phyloP scores from a whole-genome alignment of 2,113 vertebrate genomes.

The Cyanistes caeruleus region DNA sequence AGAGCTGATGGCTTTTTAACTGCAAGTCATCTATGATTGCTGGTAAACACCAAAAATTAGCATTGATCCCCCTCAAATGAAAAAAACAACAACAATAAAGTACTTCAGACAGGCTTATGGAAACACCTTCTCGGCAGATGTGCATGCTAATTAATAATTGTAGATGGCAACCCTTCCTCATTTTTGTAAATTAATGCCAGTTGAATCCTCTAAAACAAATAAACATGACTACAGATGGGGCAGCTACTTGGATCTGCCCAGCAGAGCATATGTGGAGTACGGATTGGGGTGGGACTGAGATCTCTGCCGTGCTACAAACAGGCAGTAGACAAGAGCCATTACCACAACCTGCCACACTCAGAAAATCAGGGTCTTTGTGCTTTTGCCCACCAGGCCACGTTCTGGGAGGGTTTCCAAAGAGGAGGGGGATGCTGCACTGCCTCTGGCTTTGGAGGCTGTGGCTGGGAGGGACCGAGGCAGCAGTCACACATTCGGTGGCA shows the following conservation, averaged over 20 bases:
- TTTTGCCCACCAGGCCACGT: neutral
- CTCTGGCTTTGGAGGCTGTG: neutral
- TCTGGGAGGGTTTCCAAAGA: conserved; percentile 5
- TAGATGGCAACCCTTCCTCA: conserved; percentile 62
- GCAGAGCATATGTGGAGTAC: conserved; percentile 4
- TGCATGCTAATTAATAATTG: conserved; percentile 67
- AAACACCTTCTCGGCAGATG: conserved; percentile 71
- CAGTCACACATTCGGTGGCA: neutral
- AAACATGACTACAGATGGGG: conserved; percentile 47
- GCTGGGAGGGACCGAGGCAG: neutral
- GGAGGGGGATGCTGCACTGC: neutral
- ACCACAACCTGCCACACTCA: neutral
- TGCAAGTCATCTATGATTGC: conserved; percentile 83
- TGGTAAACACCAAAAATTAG: conserved; percentile 79
- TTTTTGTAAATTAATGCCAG: conserved; percentile 70
- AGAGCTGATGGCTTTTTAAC: conserved; percentile 84
- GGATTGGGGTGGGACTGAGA: conserved; percentile 2
- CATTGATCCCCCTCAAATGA: conserved; percentile 76
- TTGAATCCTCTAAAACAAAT: conserved; percentile 67
- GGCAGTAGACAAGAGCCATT: neutral
- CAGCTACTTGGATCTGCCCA: conserved; percentile 17
- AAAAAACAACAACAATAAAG: conserved; percentile 75
- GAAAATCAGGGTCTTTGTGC: neutral
- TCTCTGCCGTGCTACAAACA: neutral
- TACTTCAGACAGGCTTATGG: conserved; percentile 67